Conservation (phyloP, 2,113 vertebrate genomes). For the Astur gentilis region DNA sequence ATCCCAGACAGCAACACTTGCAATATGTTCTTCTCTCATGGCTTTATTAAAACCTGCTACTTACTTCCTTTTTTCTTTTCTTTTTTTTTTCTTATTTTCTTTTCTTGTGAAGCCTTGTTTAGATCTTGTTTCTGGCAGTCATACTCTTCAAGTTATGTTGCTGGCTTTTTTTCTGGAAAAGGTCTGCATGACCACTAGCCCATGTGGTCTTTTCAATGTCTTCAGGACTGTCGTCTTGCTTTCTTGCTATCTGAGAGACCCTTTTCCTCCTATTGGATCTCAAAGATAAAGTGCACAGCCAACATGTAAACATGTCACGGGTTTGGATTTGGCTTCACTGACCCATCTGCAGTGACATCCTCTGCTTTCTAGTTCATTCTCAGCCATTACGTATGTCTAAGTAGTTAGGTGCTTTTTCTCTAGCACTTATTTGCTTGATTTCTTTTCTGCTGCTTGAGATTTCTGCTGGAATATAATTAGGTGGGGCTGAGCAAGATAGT, state of each 20-base stretch:
- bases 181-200: background rate
- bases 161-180: background rate
- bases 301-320: accelerated
- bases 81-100: too few relatives aligned
- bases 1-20: constrained; percentile 28
- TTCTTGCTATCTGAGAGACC: background rate
- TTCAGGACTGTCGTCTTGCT: background rate
- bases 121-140: background rate
- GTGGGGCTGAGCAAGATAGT: background rate
- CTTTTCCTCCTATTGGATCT: background rate
- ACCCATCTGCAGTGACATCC: background rate
- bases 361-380: background rate
- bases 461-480: background rate
- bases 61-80: background rate
- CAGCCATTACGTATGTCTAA: background rate
- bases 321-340: background rate
- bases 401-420: background rate
- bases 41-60: constrained; percentile 21
- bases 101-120: background rate
- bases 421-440: background rate
- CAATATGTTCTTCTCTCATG: constrained; percentile 38
- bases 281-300: background rate
- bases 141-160: background rate
- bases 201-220: background rate
- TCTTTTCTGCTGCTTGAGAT: background rate